These are phyloP conservation scores for Echinops telfairi DNA, from an alignment of 2,113 vertebrate species.

Conservation along the genomic window DNA sequence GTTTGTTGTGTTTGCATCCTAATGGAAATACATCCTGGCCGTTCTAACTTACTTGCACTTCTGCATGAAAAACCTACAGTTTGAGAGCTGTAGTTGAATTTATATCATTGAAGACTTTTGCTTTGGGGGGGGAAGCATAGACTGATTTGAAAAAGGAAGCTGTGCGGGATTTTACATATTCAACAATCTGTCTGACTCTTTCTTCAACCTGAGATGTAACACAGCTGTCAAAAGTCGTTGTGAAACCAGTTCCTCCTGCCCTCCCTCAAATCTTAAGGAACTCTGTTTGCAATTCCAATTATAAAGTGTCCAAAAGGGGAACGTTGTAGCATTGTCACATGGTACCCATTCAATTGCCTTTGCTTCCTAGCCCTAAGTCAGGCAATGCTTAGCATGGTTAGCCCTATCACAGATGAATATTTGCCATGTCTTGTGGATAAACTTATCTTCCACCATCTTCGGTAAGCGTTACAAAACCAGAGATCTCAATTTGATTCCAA, in stretches of 20 bases:
- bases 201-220: constrained; percentile 67
- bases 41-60: constrained; percentile 62
- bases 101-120: constrained; percentile 70
- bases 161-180: constrained; percentile 67
- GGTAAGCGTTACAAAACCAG: constrained; percentile 38
- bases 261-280: background rate
- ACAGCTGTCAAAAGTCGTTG: constrained; percentile 60
- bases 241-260: background rate
- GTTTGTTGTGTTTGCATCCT: constrained; percentile 42
- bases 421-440: background rate
- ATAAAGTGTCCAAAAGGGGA: background rate
- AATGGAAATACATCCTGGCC: constrained; percentile 59
- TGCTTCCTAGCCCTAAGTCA: constrained; percentile 48
- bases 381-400: background rate
- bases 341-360: constrained; percentile 41
- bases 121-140: constrained; percentile 15
- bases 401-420: constrained; percentile 30
- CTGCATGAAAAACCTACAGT: constrained; percentile 57
- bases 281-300: constrained; percentile 40
- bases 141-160: constrained; percentile 33
- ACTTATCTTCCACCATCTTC: background rate
- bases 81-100: constrained; percentile 66
- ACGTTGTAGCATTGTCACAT: background rate
- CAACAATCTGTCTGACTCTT: constrained; percentile 63
- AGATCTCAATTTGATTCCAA: constrained; percentile 52